phyloP scores from a whole-genome alignment of 92 coral and sea anemone species.

The Galaxea fascicularis region DNA sequence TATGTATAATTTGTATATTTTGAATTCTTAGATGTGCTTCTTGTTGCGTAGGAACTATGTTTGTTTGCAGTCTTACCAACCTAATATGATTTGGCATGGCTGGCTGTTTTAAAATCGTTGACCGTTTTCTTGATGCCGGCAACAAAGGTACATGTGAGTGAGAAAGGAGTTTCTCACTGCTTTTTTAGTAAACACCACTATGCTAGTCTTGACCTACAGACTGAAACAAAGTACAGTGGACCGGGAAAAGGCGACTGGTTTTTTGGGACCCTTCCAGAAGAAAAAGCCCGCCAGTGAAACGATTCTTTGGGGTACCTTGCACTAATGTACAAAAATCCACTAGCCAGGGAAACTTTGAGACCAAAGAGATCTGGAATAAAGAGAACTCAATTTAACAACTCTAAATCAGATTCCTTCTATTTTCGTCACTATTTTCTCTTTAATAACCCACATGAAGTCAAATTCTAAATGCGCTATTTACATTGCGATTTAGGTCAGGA shows the following conservation, averaged over 20 bases:
- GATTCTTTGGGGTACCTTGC: not conserved
- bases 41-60: constrained; percentile 37
- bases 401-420: constrained; percentile 9
- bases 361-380: constrained; percentile 7
- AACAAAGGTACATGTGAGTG: not conserved
- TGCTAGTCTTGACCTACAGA: not conserved
- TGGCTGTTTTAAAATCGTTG: not conserved
- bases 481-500: constrained; percentile 30
- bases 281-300: not conserved
- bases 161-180: not conserved
- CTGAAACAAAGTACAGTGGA: not conserved
- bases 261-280: not conserved
- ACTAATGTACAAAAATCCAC: not conserved
- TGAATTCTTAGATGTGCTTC: constrained; percentile 18
- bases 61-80: not conserved
- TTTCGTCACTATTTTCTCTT: not conserved
- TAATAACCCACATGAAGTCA: constrained; percentile 37
- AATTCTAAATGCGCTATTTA: constrained; percentile 47
- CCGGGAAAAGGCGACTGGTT: not conserved
- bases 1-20: not conserved
- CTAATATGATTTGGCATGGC: not conserved
- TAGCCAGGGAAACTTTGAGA: not conserved
- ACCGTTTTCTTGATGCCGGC: constrained; percentile 6
- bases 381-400: constrained; percentile 12
- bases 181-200: not conserved